Base-by-base conservation (phyloP, 2,888 invertebrate species). In the Chaitophorus viminalis region DNA sequence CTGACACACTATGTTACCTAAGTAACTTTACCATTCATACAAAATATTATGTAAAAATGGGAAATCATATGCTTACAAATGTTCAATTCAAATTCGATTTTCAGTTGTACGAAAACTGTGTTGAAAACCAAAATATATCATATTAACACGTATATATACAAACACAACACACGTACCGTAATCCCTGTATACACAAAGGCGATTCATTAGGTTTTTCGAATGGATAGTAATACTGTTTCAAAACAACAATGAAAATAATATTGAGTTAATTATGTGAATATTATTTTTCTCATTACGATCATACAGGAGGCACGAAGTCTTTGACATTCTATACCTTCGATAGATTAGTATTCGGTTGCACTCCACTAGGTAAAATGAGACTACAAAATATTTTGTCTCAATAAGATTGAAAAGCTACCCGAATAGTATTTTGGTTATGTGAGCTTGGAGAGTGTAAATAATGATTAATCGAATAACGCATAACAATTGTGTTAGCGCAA, bases 401-500 rank as follows among this genome's bases (percentile, higher is more conserved):
- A 60, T 60, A 1, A 60, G 21, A 60, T 60, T n/a, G 11, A 68
- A 29, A 68, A 29, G 3, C 68, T 68, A n/a, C 11, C 0, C 9
- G 68, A n/a, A 2, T 4, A 25, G 68, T n/a, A 3, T n/a, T 60
- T 65, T 31, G 6, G 70, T 9, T 3, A 21, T 29, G n/a, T 5
- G 11, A 33, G 31, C 65, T 70, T 46, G 25, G 3, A 72, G 33
- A 60, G 52, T n/a, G 14, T 82, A 72, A 46, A 72, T 72, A 33
- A 78, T 36, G 78, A 78, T 78, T 78, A 78, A 78, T 79, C 33
- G 36, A 60, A n/a, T 9, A n/a, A 6, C 2, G n/a, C 11, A 29
- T 29, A 60, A 33, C 9, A 39, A 25, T 17, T 4, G 29, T 25
- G 1, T n/a, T 29, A 17, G 5, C 1, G 52, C 72, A 11, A 33